Conservation (phyloP, 2,888 invertebrate genomes). For the Resseliella maxima region DNA sequence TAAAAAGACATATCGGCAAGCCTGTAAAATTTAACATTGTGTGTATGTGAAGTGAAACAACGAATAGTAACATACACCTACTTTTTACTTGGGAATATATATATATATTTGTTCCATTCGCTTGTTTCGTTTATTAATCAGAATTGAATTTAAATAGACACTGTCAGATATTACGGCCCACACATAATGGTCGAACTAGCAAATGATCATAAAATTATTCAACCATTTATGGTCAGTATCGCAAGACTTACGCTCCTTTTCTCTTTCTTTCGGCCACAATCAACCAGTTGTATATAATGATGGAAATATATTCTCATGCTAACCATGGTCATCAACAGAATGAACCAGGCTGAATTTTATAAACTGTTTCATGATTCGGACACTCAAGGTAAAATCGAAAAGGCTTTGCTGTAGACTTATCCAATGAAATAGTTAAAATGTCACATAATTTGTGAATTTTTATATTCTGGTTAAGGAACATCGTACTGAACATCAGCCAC, state of each 20-base stretch:
- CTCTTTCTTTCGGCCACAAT: neutral
- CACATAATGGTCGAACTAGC: conserved; percentile 31
- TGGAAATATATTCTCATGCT: conserved; percentile 17
- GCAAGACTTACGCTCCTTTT: neutral
- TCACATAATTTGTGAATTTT: conserved; percentile 42
- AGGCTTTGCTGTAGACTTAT: neutral
- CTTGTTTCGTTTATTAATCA: conserved; percentile 12
- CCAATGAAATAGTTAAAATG: conserved; percentile 48
- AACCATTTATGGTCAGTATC: conserved; percentile 23
- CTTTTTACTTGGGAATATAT: neutral
- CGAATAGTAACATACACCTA: neutral
- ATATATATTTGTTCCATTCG: neutral
- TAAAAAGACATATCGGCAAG: conserved; percentile 6
- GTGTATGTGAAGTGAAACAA: neutral
- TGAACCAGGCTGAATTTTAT: conserved; percentile 37
- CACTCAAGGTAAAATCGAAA: neutral
- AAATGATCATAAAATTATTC: conserved; percentile 39
- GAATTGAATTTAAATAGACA: conserved; percentile 45
- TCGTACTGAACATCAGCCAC: neutral
- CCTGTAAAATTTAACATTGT: neutral
- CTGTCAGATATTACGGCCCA: conserved; percentile 39
- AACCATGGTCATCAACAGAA: conserved; percentile 1
- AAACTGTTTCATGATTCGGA: conserved; percentile 23
- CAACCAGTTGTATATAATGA: neutral
- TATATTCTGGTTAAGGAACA: conserved; percentile 41